Evolutionary conservation across 1,140 invertebrate genomes (phyloP), one percentile per base, ranked within the genome.

Genomic region (Archivesica marissinica): DNA sequence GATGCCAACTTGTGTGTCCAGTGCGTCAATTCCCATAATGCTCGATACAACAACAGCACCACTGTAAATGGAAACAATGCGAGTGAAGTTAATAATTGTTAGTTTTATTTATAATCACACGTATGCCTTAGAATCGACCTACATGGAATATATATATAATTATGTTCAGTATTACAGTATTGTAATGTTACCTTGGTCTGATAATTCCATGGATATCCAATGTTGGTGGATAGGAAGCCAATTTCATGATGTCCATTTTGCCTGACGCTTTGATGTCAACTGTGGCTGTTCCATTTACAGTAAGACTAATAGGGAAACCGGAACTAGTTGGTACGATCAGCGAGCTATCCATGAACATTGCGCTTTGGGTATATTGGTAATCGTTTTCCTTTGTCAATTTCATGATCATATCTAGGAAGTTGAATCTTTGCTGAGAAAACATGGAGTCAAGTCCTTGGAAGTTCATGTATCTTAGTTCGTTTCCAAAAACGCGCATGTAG

Each of bases 251-350:
- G 91, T 98, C 96, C 79, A 96, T 95, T 91, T 96, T 96, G 88
- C 92, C 95, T 30, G 92, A 95, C 89, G 97, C 94, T 56, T 97
- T 96, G 0, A 98, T 94, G 88, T 97, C 97, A 15, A 98, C 95
- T 20, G 97, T 96, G 15, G 97, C 96, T 1, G 97, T 97, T 35
- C 97, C 98, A 91, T 97, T 96, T 0, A 97, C 95, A 85, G 96
- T 96, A 78, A 99, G 95, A 39, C 96, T 96, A 30, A 99, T 93
- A 0, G 98, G 98, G 25, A 99, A 92, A 17, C 98, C 98, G 64
- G 96, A 95, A 1, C 96, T 96, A n/a, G 96, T 97, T 0, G 98
- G 97, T 4, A 98, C 95, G 9, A 97, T 96, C 90, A 98, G 97
- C 11, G 96, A 96, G 3, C 96, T 97, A 93, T 99, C 98, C 35